These are phyloP conservation scores for Caenorhabditis japonica DNA, from an alignment of 2,888 invertebrate species.

Conservation along the genomic window DNA sequence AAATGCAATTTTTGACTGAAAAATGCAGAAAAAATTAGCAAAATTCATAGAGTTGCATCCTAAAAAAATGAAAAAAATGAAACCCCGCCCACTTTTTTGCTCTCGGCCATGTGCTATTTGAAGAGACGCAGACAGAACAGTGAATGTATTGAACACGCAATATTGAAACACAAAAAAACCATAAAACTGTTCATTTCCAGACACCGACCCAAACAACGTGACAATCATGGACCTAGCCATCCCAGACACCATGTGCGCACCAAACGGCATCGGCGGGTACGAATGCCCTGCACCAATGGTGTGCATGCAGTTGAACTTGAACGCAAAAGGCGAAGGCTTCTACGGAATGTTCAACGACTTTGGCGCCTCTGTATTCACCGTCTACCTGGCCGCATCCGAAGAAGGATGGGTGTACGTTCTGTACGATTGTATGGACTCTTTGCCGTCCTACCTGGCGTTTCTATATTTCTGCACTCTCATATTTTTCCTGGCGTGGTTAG, in stretches of 20 bases:
- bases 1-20: too few species aligned
- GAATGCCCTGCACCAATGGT: constrained; percentile 80
- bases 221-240: constrained; percentile 95
- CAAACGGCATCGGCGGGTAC: constrained; percentile 71
- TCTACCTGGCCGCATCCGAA: constrained; percentile 98
- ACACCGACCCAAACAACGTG: constrained; percentile 80
- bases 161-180: too few species aligned
- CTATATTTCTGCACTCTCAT: constrained; percentile 98
- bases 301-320: constrained; percentile 91
- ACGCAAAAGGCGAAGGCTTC: constrained; percentile 92
- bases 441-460: constrained; percentile 83
- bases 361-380: constrained; percentile 91
- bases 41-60: too few species aligned
- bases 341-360: constrained; percentile 92
- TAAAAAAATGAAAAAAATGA: too few species aligned
- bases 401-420: constrained; percentile 99
- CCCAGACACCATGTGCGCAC: constrained; percentile 93
- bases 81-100: too few species aligned
- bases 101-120: too few species aligned
- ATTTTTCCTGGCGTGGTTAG: constrained; percentile 98
- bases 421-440: constrained; percentile 83
- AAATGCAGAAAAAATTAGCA: too few species aligned
- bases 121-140: too few species aligned
- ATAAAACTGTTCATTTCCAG: constrained; percentile 36
- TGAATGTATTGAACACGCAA: too few species aligned